These are phyloP conservation scores for Himalopsyche anomala DNA, from an alignment of 2,888 invertebrate species.

Conservation along the genomic window DNA sequence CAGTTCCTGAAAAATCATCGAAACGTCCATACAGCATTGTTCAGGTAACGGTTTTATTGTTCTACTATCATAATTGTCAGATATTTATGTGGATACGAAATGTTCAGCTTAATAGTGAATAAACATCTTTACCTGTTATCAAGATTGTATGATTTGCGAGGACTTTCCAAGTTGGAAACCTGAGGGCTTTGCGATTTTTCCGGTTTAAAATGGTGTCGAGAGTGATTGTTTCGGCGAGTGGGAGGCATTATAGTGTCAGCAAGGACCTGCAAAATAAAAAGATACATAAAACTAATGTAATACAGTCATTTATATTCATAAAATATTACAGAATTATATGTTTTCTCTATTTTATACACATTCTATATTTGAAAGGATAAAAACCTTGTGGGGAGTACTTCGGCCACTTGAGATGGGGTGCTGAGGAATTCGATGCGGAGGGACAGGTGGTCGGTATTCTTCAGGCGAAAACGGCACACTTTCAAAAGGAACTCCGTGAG, in stretches of 20 bases:
- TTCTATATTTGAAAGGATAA: background rate
- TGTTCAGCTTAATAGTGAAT: too few species aligned
- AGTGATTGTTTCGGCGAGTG: slow-evolving; percentile 73
- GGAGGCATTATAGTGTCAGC: slow-evolving; percentile 77
- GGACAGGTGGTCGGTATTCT: slow-evolving; percentile 92
- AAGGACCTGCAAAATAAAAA: slow-evolving; percentile 70
- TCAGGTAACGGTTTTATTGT: too few species aligned
- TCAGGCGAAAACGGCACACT: slow-evolving; percentile 69
- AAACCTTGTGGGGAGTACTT: slow-evolving; percentile 65
- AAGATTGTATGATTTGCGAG: slow-evolving; percentile 61
- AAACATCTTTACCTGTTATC: slow-evolving; percentile 55
- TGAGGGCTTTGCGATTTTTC: slow-evolving; percentile 49
- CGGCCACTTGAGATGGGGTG: slow-evolving; percentile 84
- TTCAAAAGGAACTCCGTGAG: slow-evolving; percentile 73
- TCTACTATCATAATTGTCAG: too few species aligned
- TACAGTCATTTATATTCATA: too few species aligned
- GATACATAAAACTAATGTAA: background rate
- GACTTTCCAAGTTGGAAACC: slow-evolving; percentile 52
- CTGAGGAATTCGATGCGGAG: slow-evolving; percentile 89
- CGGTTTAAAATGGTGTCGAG: slow-evolving; percentile 73
- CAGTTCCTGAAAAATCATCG: too few species aligned
- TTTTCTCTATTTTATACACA: background rate
- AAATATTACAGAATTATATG: too few species aligned
- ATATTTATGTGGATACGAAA: background rate
- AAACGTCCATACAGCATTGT: too few species aligned